Evolutionary conservation across 2,888 invertebrate genomes (phyloP), one percentile per base, ranked within the genome.

Genomic region (Vesta saturnalis): DNA sequence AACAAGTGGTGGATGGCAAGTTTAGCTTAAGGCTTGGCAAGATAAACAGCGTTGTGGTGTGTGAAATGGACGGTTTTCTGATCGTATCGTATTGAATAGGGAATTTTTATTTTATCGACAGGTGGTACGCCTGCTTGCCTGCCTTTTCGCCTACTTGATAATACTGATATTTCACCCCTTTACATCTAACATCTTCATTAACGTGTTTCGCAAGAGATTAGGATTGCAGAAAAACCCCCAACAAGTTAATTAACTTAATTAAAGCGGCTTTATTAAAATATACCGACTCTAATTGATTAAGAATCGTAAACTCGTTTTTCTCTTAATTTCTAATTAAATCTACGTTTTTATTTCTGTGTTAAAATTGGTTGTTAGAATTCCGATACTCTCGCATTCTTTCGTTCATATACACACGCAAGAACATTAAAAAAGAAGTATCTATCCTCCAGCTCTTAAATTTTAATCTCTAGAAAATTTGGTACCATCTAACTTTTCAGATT

Each of bases 91-190:
- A 77, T 77, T 77, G 74, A 73, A 73, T 74, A 75, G 74, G 69
- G 77, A 69, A 78, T 77, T 77, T 76, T 77, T n/a, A n/a, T n/a
- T n/a, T n/a, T 77, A 78, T 77, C 78, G 77, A 79, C 80, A 79
- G 79, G 79, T 80, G 79, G 79, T 76, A 75, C 64, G 69, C 61
- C 63, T 63, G 67, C 64, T n/a, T n/a, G n/a, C 30, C 39, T 39
- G 8, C 39, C 8, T n/a, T n/a, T 3, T 73, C 77, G 75, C 77
- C 77, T 75, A 79, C 77, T 77, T 71, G 58, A 65, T 63, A 55
- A 64, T 57, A 15, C 58, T 52, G 5, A 49, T 14, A 39, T 1
- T 54, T 61, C 21, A 54, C 30, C 15, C 35, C 18, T 55, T 62
- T 30, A 35, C 66, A 49, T 46, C 63, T 14, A 54, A 66, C 60